Base-by-base conservation (phyloP, 2,797 vertebrate species). In the Holocentrus rufus region DNA sequence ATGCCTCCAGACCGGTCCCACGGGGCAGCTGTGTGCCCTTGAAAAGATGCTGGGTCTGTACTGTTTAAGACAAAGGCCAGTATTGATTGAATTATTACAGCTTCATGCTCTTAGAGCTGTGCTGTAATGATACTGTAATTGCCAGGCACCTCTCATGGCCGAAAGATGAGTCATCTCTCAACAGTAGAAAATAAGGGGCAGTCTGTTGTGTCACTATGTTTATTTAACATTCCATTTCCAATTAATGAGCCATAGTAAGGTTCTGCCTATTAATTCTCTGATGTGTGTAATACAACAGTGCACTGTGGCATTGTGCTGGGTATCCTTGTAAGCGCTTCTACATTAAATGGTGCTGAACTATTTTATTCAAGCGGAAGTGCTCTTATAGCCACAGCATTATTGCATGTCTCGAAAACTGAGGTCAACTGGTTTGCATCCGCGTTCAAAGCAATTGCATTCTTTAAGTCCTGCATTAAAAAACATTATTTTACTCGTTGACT, bases 51-150 rank as follows among this genome's bases (percentile, higher is more conserved):
- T 65, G 68, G 72, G 69, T 83, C 80, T 88, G 72, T 86, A 71
- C 79, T 85, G 82, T 88, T 46, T 80, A 57, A 81, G 79, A 86
- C 69, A 82, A 86, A 85, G 71, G 77, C 57, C 76, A 65, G 53
- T 67, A 81, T 86, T 73, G 79, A 87, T 87, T 84, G 68, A 69
- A 78, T 86, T 86, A 82, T 86, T 79, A 64, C 47, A 59, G 77
- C 71, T 47, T 70, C 27, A 1, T 13, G 11, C 71, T 76, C 57
- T 44, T 13, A 49, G 67, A 73, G 73, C 57, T 20, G 52, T 30
- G 64, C 70, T 23, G 73, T 74, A 79, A 75, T 22, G 46, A 80
- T 69, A 72, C 72, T 68, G 53, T 83, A 71, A 87, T 89, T 74
- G 83, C 69, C 67, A 65, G 59, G 59, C 63, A 34, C 56, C 69